A percentile compares a stretch with the other conserved stretches of the same genome.
These are phyloP conservation scores for Macropodus opercularis DNA, from an alignment of 2,797 vertebrate genomes.

Conservation along the genomic window DNA sequence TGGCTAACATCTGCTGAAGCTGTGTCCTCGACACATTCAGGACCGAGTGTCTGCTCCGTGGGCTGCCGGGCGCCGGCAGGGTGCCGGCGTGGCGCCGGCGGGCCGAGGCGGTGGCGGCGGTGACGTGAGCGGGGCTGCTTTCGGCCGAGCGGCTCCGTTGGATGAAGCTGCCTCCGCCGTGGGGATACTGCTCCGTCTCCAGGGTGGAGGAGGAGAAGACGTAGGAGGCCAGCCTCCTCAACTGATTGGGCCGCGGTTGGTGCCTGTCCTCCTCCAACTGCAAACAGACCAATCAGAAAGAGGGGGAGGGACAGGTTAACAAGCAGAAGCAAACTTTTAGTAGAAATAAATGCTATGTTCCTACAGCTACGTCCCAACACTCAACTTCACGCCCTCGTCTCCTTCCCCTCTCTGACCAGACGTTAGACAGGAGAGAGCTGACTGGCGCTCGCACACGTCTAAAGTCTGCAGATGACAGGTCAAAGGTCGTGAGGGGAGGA, in stretches of 20 bases:
- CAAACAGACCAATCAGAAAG: conserved; percentile 94
- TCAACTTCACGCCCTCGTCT: conserved; percentile 49
- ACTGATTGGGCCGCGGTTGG: conserved; percentile 93
- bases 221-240: conserved; percentile 98
- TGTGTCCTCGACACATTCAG: conserved; percentile 93
- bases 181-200: conserved; percentile 98
- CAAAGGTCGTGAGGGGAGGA: conserved; percentile 49
- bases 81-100: conserved; percentile 86
- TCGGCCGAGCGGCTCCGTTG: conserved; percentile 99
- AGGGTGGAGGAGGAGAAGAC: conserved; percentile 98
- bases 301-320: conserved; percentile 83
- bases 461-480: conserved; percentile 54
- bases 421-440: conserved; percentile 59
- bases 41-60: conserved; percentile 94
- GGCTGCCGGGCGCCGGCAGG: conserved; percentile 86
- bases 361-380: conserved; percentile 52
- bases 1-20: conserved; percentile 97
- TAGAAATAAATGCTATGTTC: conserved; percentile 25
- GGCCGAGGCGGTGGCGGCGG: conserved; percentile 61
- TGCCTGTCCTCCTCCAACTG: conserved; percentile 95
- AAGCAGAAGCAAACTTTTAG: conserved; percentile 1
- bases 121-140: conserved; percentile 93
- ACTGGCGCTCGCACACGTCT: conserved; percentile 59
- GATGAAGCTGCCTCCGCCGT: conserved; percentile 92
- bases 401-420: conserved; percentile 42